Evolutionary conservation across 2,797 vertebrate species (phyloP).

Genomic region (Neosilurus mollespiculum): DNA sequence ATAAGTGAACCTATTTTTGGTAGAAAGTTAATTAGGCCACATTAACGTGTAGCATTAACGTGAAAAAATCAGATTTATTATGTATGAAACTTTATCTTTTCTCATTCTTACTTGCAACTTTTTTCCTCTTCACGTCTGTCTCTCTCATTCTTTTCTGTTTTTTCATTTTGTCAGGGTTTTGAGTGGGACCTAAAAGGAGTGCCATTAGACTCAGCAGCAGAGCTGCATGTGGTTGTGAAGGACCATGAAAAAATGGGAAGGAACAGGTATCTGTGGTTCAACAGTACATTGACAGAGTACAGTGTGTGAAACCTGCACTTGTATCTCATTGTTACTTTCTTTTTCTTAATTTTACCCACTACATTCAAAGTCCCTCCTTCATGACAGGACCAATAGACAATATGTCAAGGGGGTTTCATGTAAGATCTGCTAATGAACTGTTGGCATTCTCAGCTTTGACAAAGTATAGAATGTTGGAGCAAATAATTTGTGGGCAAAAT

Average conservation of each 20-base stretch:
- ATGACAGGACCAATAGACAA: background rate
- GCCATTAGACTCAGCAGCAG: constrained; percentile 83
- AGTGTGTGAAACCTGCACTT: background rate
- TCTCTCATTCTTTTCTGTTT: background rate
- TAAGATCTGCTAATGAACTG: background rate
- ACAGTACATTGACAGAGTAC: background rate
- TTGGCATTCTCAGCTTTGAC: too few species aligned
- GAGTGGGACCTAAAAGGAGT: constrained; percentile 94
- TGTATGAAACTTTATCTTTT: background rate
- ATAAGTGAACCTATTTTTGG: background rate
- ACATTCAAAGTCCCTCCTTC: background rate
- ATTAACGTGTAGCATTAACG: background rate
- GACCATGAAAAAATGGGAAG: constrained; percentile 96
- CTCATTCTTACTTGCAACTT: background rate
- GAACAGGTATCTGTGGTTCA: constrained; percentile 79
- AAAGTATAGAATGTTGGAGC: background rate
- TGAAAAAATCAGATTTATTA: background rate
- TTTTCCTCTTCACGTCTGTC: background rate
- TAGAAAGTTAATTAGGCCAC: background rate
- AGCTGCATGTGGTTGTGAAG: constrained; percentile 89
- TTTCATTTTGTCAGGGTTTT: constrained; percentile 79
- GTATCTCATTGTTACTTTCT: background rate
- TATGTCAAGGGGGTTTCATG: background rate
- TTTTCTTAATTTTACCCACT: background rate
- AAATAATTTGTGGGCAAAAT: background rate